Base-by-base conservation (phyloP, 2,797 vertebrate genomes). In the Sebastes hubbsi region DNA sequence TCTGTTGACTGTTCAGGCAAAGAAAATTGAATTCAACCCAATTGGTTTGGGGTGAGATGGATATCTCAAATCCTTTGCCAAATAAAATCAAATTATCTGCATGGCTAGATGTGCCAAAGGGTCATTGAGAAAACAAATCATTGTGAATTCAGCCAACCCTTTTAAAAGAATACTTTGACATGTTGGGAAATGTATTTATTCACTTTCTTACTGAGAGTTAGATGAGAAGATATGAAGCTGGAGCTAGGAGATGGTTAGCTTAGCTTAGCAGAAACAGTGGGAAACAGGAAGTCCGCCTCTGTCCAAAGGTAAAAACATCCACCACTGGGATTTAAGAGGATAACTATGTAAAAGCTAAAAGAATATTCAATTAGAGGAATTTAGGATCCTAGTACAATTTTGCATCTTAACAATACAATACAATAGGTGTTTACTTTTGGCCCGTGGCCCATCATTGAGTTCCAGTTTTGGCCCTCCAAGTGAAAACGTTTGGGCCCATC, bases 401-500 rank as follows among this genome's bases (percentile, higher is more conserved):
- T 49, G 42, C 42, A 49, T 49, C 42, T 49, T 49, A 20, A 49
- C 42, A 1, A 49, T 20, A 49, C 42, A 49, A 49, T 49, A 20
- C 16, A 20, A 49, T 8, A 49, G 16, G 42, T 49, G 42, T 49
- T 49, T 49, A 49, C 42, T 20, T 49, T 49, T 20, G 42, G 42
- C 42, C 42, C 42, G 7, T 49, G 1, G 42, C 42, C 42, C 42
- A 49, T 0, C 42, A 49, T 49, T 49, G 42, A 49, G 16, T 49
- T 49, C 7, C 16, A 49, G 16, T 49, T 49, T 49, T 49, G 42
- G 0, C 42, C 42, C 14, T 46, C 42, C 6, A 18, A 7, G 42
- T 0, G 42, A 46, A 46, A 46, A 46, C 6, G 14, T 46, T 46
- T 46, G 42, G 42, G 42, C 16, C 7, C 16, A 0, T 0, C 7